These are phyloP conservation scores for Monopterus albus DNA, from an alignment of 2,113 vertebrate species.

Conservation along the genomic window DNA sequence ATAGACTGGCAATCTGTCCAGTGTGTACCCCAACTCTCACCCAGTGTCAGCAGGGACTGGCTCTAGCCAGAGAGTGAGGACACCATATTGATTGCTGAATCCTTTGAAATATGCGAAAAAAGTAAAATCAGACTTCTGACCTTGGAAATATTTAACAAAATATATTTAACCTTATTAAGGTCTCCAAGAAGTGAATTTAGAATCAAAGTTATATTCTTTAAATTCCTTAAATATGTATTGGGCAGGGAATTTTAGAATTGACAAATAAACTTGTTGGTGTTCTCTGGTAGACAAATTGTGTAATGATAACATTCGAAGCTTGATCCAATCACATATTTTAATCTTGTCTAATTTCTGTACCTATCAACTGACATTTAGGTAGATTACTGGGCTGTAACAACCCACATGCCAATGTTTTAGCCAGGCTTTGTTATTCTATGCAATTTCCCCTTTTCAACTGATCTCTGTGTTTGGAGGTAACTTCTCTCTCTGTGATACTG, in stretches of 20 bases:
- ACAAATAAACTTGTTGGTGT: neutral
- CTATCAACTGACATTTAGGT: neutral
- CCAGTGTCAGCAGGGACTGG: too few species aligned
- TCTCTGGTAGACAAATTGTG: neutral
- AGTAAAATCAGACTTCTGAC: conserved; percentile 1
- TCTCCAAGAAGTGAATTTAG: neutral
- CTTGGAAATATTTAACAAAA: conserved; percentile 28
- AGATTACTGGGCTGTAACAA: conserved; percentile 1
- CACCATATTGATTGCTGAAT: too few species aligned
- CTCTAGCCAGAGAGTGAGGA: too few species aligned
- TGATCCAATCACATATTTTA: conserved; percentile 13
- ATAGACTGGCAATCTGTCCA: too few species aligned
- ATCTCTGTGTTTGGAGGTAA: conserved; percentile 2
- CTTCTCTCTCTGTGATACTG: neutral
- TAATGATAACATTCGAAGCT: neutral
- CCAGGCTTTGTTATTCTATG: conserved; percentile 7
- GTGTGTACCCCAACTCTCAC: too few species aligned
- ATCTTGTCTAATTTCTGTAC: too few species aligned
- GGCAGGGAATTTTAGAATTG: neutral
- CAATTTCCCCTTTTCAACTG: neutral
- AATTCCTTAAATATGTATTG: neutral
- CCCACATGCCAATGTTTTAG: neutral
- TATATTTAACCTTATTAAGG: neutral
- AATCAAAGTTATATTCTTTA: neutral
- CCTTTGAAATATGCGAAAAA: conserved; percentile 4